A percentile compares a stretch with the other conserved stretches of the same genome.
Conservation (phyloP, 2,888 invertebrate species). For the Alentia gelatinosa region DNA sequence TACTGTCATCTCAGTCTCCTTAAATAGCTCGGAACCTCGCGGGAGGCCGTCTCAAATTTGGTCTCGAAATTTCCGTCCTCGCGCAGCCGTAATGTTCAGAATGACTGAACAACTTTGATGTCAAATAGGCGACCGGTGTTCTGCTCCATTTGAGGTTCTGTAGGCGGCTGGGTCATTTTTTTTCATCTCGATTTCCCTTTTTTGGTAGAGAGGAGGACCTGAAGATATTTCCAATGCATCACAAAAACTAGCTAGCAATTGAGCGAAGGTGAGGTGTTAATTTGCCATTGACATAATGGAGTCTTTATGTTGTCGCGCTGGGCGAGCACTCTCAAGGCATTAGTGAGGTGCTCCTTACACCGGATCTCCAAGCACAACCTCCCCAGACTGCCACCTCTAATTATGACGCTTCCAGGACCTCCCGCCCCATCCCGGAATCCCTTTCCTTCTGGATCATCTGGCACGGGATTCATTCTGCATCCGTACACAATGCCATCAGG, state of each 20-base stretch:
- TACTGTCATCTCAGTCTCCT: no score
- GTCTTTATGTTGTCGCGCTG: conserved; percentile 2
- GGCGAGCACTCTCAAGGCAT: background rate
- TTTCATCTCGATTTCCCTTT: no score
- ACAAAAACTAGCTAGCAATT: background rate
- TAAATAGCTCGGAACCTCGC: background rate
- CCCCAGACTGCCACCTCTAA: background rate
- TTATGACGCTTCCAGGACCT: background rate
- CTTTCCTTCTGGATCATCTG: background rate
- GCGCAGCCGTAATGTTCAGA: background rate
- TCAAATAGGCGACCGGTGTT: background rate
- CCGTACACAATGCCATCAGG: background rate
- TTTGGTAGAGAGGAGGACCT: no score
- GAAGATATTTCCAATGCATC: background rate
- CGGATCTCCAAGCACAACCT: background rate
- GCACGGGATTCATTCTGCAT: background rate
- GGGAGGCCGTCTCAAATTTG: background rate
- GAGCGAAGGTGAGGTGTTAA: background rate
- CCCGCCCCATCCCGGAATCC: background rate
- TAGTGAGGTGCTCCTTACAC: background rate
- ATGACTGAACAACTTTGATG: no score
- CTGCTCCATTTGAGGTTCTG: background rate
- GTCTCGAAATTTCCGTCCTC: background rate
- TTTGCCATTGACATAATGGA: conserved; percentile 26
- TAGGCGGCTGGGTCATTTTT: background rate